Evolutionary conservation across 2,888 invertebrate species (phyloP).

Genomic region (Drosophila buzzatii): DNA sequence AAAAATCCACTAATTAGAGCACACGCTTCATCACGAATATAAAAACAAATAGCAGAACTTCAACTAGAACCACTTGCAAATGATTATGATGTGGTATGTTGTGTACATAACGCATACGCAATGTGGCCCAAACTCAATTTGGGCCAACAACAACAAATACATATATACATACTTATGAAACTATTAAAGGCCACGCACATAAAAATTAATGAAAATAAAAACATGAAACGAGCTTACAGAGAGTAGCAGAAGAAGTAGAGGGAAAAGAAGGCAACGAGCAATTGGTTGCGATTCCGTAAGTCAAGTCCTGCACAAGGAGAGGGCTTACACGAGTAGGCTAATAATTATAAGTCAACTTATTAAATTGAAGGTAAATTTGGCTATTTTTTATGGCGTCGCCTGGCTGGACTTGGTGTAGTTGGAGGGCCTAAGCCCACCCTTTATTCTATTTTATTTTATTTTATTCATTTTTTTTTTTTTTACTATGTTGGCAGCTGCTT

Average conservation of each 20-base stretch:
- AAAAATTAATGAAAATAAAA: conserved; percentile 41
- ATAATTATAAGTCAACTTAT: conserved; percentile 56
- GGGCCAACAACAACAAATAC: conserved; percentile 24
- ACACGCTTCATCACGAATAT: conserved; percentile 44
- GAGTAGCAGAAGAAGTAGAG: background rate
- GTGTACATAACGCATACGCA: conserved; percentile 57
- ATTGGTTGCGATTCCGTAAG: conserved; percentile 4
- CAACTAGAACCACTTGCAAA: conserved; percentile 24
- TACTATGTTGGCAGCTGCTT: conserved; percentile 16
- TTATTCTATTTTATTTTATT: conserved; percentile 2
- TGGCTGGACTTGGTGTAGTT: background rate
- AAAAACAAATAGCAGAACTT: conserved; percentile 33
- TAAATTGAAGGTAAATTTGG: conserved; percentile 65
- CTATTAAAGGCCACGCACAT: conserved; percentile 54
- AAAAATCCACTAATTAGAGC: conserved; percentile 61
- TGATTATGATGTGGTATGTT: conserved; percentile 48
- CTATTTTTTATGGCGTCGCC: conserved; percentile 9
- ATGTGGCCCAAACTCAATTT: conserved; percentile 45
- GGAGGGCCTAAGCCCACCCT: conserved; percentile 15
- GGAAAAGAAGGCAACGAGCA: background rate
- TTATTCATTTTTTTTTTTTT: background rate
- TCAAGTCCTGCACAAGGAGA: background rate
- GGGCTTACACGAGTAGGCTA: conserved; percentile 10
- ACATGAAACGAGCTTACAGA: conserved; percentile 13
- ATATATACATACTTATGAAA: conserved; percentile 12